Conservation (phyloP, 2,113 vertebrate genomes). For the Mirza zaza region DNA sequence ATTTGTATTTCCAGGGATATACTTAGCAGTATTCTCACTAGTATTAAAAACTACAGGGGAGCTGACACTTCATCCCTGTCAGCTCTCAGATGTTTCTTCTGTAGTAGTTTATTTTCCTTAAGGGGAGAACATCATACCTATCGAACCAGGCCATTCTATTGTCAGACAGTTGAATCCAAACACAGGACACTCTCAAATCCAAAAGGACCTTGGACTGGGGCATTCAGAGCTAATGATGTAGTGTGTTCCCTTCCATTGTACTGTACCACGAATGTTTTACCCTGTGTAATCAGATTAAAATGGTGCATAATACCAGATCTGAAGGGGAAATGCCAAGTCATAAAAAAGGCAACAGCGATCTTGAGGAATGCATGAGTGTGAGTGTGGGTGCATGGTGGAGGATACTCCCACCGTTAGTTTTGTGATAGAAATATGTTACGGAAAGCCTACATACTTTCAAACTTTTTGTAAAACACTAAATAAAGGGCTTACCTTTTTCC, state of each 20-base stretch:
- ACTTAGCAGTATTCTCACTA: not conserved
- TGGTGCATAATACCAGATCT: not conserved
- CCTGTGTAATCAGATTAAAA: slow-evolving; percentile 18
- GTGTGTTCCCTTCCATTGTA: not conserved
- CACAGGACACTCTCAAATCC: not conserved
- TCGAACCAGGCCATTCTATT: not conserved
- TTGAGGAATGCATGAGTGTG: not conserved
- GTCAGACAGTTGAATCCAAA: slow-evolving; percentile 12
- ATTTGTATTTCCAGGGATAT: slow-evolving; percentile 5
- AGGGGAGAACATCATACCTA: not conserved
- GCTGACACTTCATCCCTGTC: not conserved
- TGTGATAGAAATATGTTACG: slow-evolving; percentile 14
- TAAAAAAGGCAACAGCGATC: slow-evolving; percentile 12
- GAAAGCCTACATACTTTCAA: not conserved
- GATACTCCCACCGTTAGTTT: not conserved
- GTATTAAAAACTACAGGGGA: not conserved
- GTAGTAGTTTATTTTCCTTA: not conserved
- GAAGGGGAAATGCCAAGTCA: not conserved
- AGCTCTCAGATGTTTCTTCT: slow-evolving; percentile 33
- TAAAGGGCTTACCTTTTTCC: not conserved
- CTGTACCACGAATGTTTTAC: slow-evolving; percentile 2
- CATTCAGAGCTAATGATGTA: slow-evolving; percentile 10
- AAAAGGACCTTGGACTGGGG: not conserved
- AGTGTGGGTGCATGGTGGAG: not conserved
- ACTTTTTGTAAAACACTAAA: not conserved